Evolutionary conservation across 2,888 invertebrate species (phyloP), one percentile per base, ranked within the genome.

Genomic region (Plagiodera versicolora): DNA sequence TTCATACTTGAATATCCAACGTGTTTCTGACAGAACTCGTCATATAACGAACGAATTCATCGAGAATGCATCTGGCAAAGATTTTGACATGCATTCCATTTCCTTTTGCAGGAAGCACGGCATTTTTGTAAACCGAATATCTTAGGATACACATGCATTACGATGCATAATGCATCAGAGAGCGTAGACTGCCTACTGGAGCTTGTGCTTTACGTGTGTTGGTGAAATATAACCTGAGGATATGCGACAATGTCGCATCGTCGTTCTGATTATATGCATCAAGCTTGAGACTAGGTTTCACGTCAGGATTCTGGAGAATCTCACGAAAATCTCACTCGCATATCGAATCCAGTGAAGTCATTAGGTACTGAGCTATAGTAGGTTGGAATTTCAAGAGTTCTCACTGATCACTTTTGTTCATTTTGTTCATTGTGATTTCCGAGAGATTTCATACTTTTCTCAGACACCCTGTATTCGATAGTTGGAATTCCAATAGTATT

Each of bases 151-250:
- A 30, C 11, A 17, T 47, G 17, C 50, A 50, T 50, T 16, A 28
- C 50, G 28, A 30, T 50, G 50, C 50, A 50, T 50, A 30, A 50
- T 50, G 50, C 50, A 50, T 50, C 5, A 50, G 50, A 6, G 11
- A n/a, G n/a, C n/a, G n/a, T n/a, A n/a, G n/a, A 50, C 39, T 4
- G 39, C 6, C 39, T 39, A 8, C n/a, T 39, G 14, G 1, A 39
- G 39, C 14, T 8, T 6, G 39, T 10, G n/a, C 1, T 39, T 11
- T 11, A 14, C 39, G 39, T n/a, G 14, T 39, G 14, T 2, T 11
- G n/a, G 39, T 14, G 10, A 32, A 32, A 32, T 32, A 32, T 32
- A 32, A 6, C 8, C 32, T 11, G 10, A 32, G 3, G 14, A 2
- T 8, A 39, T 39, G 39, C 11, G n/a, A 39, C 14, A 39, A 14